phyloP scores from a whole-genome alignment of 2,888 invertebrate species.

The Calameuta idolon region DNA sequence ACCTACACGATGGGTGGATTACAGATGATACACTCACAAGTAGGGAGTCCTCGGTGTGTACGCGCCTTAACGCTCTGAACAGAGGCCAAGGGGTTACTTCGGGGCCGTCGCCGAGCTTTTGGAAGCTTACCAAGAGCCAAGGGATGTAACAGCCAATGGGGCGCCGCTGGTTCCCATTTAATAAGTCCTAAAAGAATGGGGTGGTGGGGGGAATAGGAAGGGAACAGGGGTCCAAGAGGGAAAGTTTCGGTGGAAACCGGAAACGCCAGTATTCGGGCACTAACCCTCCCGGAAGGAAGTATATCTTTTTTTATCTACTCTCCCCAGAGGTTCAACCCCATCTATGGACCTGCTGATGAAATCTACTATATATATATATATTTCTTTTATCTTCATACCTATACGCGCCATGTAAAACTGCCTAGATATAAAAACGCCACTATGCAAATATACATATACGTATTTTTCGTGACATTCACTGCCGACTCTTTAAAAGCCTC shows the following conservation, averaged over 20 bases:
- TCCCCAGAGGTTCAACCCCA: neutral
- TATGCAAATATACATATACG: neutral
- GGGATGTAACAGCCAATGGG: conserved; percentile 40
- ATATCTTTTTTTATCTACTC: neutral
- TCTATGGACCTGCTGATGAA: neutral
- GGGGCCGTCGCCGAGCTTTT: conserved; percentile 35
- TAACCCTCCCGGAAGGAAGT: neutral
- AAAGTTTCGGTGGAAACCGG: neutral
- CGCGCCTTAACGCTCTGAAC: conserved; percentile 40
- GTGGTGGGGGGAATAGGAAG: neutral
- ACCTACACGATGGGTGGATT: neutral
- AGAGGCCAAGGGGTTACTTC: conserved; percentile 39
- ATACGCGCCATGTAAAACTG: neutral
- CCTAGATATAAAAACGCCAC: neutral
- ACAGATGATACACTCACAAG: neutral
- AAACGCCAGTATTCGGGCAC: neutral
- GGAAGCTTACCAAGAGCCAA: conserved; percentile 48
- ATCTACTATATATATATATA: neutral
- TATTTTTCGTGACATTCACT: neutral
- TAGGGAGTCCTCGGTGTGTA: conserved; percentile 5
- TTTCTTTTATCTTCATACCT: too few relatives aligned
- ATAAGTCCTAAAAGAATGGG: neutral
- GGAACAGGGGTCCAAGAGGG: neutral
- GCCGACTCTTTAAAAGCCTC: neutral
- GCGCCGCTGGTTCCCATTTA: conserved; percentile 46